phyloP scores from a whole-genome alignment of 2,797 vertebrate genomes.

The Leucoraja ocellata region DNA sequence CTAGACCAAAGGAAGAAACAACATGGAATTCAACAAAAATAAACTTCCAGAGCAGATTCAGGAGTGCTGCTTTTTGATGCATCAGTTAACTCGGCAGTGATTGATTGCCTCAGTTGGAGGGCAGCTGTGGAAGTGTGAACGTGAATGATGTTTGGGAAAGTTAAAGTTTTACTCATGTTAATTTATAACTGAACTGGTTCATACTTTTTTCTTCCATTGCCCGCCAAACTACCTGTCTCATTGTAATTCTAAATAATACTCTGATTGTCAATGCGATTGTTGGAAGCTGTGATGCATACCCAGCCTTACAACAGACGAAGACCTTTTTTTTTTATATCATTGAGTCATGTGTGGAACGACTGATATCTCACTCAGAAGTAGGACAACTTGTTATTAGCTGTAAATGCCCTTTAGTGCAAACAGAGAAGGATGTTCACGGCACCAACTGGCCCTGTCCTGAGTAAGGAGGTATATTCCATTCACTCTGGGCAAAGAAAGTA shows the following conservation, averaged over 20 bases:
- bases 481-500: not conserved
- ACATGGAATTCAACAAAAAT: not conserved
- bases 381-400: not conserved
- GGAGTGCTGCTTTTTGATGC: not conserved
- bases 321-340: not conserved
- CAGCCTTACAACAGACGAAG: slow-evolving; percentile 1
- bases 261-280: not conserved
- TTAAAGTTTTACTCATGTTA: not conserved
- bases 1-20: not conserved
- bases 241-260: not conserved
- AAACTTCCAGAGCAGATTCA: not conserved
- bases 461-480: not conserved
- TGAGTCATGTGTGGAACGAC: not conserved
- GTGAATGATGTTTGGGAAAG: not conserved
- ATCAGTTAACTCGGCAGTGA: not conserved
- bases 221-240: not conserved
- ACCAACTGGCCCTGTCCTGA: not conserved
- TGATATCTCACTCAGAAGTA: not conserved
- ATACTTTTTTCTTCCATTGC: not conserved
- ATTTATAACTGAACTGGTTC: not conserved
- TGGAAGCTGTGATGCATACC: not conserved
- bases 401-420: not conserved
- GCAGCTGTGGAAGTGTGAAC: not conserved
- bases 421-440: not conserved
- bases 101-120: not conserved